Evolutionary conservation across 37 sponge, comb jelly and placozoan species (phyloP).

Genomic region (Beroe ovata): DNA sequence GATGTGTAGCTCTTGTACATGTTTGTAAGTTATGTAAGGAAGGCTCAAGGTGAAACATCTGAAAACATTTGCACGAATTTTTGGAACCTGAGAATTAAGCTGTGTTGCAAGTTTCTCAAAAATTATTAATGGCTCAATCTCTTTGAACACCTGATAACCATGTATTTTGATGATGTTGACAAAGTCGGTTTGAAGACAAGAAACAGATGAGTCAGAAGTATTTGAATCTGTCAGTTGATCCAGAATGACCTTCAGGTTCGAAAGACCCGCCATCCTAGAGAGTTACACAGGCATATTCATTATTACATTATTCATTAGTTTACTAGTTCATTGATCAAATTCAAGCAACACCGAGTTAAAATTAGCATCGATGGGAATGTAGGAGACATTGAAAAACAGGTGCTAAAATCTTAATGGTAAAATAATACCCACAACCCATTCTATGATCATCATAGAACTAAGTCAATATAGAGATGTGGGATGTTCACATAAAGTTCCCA

Average conservation of each 20-base stretch:
- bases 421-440: too few relatives aligned
- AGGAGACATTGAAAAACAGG: too few relatives aligned
- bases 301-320: too few relatives aligned
- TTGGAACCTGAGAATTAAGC: conserved; percentile 14
- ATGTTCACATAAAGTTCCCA: too few relatives aligned
- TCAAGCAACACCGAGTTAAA: too few relatives aligned
- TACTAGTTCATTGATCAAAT: too few relatives aligned
- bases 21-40: conserved; percentile 20
- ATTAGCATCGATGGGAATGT: too few relatives aligned
- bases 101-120: conserved; percentile 48
- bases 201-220: conserved; percentile 33
- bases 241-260: neutral
- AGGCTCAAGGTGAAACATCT: conserved; percentile 50
- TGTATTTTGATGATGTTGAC: conserved; percentile 3
- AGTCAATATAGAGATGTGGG: too few relatives aligned
- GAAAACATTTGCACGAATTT: conserved; percentile 29
- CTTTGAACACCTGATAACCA: neutral
- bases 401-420: too few relatives aligned
- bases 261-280: neutral
- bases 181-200: conserved; percentile 33
- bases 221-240: conserved; percentile 19
- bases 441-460: too few relatives aligned
- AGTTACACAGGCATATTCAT: too few relatives aligned
- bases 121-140: neutral
- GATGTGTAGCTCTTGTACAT: conserved; percentile 27